Percentiles rank a stretch among this genome's conserved stretches.
phyloP scores from a whole-genome alignment of 2,113 vertebrate genomes.

The Numenius arquata region DNA sequence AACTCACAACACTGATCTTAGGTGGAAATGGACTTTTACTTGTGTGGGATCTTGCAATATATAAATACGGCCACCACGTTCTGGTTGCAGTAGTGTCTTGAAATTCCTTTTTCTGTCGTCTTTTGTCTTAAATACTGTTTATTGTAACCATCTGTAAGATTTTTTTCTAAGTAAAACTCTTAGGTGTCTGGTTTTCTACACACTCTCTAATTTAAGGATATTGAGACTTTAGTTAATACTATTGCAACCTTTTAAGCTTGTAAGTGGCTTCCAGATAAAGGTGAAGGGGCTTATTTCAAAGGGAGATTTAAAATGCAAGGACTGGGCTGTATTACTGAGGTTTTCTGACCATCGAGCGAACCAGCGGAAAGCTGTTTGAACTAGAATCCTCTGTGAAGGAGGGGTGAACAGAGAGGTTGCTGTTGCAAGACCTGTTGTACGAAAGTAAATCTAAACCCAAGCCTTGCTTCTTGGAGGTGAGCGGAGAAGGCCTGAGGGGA shows the following conservation, averaged over 20 bases:
- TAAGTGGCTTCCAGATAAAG: slow-evolving; percentile 37
- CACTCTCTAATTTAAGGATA: slow-evolving; percentile 6
- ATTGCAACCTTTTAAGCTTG: slow-evolving; percentile 34
- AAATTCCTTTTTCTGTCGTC: background rate
- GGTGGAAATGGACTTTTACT: background rate
- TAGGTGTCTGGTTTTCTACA: background rate
- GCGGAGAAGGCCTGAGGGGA: background rate
- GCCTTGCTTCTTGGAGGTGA: background rate
- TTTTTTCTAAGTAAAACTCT: background rate
- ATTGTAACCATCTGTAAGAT: background rate
- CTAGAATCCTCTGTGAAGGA: background rate
- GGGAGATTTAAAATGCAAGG: background rate
- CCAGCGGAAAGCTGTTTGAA: background rate
- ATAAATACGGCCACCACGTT: background rate
- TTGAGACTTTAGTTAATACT: slow-evolving; percentile 23
- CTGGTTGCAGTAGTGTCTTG: background rate
- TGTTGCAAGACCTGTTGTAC: background rate
- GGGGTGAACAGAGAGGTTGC: background rate
- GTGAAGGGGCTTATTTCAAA: slow-evolving; percentile 26
- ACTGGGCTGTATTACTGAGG: background rate
- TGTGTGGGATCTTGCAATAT: background rate
- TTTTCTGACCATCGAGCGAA: background rate
- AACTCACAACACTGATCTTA: background rate
- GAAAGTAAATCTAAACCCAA: background rate
- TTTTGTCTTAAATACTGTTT: background rate